Base-by-base conservation (phyloP, 2,888 invertebrate genomes). In the Spilarctia lutea region DNA sequence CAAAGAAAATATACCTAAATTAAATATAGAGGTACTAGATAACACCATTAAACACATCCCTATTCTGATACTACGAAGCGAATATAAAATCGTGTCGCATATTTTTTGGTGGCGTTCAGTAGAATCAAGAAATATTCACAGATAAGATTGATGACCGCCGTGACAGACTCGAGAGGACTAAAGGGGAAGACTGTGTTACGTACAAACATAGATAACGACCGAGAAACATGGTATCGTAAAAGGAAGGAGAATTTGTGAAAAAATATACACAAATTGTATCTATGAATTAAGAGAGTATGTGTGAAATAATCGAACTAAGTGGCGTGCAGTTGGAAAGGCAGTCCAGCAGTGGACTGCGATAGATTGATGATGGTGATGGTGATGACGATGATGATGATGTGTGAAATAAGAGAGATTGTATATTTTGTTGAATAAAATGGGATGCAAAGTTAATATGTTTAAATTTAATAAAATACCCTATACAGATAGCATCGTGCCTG, bases 61-160 rank as follows among this genome's bases (percentile, higher is more conserved):
- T 76, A 77, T 76, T 68, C 76, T 71, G 74, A 60, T 72, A 75
- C 73, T 68, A 69, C 66, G 78, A 72, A 45, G 79, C 74, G 72
- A 81, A 85, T 83, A 86, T 82, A 87, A 86, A 87, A 83, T 86
- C 81, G 71, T 72, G 80, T 78, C 79, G 81, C 83, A 85, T 87
- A 88, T 87, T 86, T 87, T 87, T 86, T 81, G 79, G 74, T 76
- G 78, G 70, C 77, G 75, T 83, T 77, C 66, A 78, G 79, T 79
- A 73, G 80, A 81, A 80, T 81, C 82, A 80, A 81, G 81, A 79
- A 87, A 87, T 85, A 85, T 87, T 85, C 87, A 73, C 72, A 75
- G 86, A 87, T 85, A 86, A 85, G 86, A 85, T 85, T 87, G 87
- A 87, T 86, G 82, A 78, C 68, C 71, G 73, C 65, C 56, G 79